These are phyloP conservation scores for Pseudopipra pipra DNA, from an alignment of 2,113 vertebrate genomes.

Conservation along the genomic window DNA sequence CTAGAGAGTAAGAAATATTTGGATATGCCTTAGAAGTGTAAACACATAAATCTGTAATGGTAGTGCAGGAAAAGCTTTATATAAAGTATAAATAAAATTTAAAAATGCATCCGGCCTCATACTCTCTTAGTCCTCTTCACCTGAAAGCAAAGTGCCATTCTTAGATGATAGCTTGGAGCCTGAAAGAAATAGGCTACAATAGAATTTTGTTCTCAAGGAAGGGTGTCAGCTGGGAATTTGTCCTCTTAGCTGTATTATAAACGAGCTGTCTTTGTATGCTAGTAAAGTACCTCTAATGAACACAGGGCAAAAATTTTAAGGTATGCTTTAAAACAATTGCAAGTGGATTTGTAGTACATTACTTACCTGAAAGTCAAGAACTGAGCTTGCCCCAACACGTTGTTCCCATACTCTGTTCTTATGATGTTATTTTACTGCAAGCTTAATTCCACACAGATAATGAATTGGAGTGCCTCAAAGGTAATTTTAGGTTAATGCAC, in stretches of 20 bases:
- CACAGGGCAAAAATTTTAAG: background rate
- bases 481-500: background rate
- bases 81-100: background rate
- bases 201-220: background rate
- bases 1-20: background rate
- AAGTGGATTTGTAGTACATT: background rate
- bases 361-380: background rate
- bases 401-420: background rate
- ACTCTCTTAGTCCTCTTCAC: background rate
- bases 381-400: background rate
- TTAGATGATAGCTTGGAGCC: background rate
- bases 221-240: background rate
- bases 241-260: background rate
- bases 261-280: background rate
- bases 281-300: background rate
- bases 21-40: background rate
- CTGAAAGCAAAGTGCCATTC: background rate
- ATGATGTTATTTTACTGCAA: background rate
- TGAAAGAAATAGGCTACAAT: background rate
- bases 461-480: background rate
- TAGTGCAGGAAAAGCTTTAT: background rate
- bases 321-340: background rate
- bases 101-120: background rate
- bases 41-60: background rate
- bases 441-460: background rate